phyloP scores from a whole-genome alignment of 2,888 invertebrate genomes.

The Coleophora deauratella region DNA sequence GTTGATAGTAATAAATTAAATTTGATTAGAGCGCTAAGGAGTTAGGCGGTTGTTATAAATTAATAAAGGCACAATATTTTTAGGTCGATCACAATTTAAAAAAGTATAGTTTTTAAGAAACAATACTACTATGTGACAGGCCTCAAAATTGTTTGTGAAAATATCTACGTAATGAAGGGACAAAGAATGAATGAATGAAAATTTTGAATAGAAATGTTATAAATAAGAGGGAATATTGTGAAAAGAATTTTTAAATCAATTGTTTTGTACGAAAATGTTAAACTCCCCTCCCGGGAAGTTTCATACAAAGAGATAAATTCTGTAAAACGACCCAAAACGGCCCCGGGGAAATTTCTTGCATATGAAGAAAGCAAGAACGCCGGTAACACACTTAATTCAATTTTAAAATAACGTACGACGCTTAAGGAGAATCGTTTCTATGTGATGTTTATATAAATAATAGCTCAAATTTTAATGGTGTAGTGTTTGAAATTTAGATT shows the following conservation, averaged over 20 bases:
- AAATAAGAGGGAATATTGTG: too few relatives aligned
- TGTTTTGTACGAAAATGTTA: neutral
- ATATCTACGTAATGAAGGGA: neutral
- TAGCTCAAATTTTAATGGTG: too few relatives aligned
- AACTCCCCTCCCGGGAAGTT: neutral
- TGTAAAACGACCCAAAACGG: neutral
- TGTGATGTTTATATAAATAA: neutral
- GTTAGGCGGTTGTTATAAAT: too few relatives aligned
- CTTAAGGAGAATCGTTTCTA: neutral
- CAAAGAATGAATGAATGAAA: neutral
- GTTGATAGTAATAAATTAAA: too few relatives aligned
- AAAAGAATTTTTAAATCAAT: too few relatives aligned
- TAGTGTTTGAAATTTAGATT: neutral
- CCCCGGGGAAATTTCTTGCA: neutral
- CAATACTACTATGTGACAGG: too few relatives aligned
- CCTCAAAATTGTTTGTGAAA: slow-evolving; percentile 5
- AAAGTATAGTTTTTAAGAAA: too few relatives aligned
- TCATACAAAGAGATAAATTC: slow-evolving; percentile 1
- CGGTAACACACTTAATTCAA: neutral
- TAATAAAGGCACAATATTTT: too few relatives aligned
- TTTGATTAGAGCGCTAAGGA: too few relatives aligned
- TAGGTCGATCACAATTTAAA: too few relatives aligned
- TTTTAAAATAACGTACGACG: neutral
- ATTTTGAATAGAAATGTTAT: neutral
- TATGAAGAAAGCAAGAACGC: neutral